Percentiles rank a stretch among this genome's conserved stretches.
Evolutionary conservation across 2,113 vertebrate species (phyloP).

Genomic region (Grus americana): DNA sequence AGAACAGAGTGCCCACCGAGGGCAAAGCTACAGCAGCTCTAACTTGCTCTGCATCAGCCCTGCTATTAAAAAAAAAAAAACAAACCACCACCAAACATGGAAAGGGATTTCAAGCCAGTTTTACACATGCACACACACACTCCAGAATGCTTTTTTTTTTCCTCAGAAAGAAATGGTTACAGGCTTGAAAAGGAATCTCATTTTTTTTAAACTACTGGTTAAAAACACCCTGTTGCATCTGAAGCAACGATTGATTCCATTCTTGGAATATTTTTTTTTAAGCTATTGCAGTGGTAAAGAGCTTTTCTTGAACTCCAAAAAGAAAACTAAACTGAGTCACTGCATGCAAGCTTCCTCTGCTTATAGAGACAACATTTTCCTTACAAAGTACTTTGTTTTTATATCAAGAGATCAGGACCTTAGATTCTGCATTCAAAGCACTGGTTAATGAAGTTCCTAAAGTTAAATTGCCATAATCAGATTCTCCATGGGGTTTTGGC

Average conservation of each 20-base stretch:
- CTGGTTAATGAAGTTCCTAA: neutral
- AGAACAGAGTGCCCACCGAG: neutral
- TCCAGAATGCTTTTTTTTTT: neutral
- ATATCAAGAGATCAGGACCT: neutral
- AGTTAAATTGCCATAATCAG: neutral
- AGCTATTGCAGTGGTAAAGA: neutral
- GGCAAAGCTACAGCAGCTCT: neutral
- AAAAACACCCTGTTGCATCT: neutral
- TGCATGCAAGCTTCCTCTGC: neutral
- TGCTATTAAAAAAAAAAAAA: neutral
- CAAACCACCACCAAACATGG: no score
- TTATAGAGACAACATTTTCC: neutral
- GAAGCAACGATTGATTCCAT: neutral
- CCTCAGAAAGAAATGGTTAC: neutral
- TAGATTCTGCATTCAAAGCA: neutral
- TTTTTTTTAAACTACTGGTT: neutral
- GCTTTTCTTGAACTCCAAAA: neutral
- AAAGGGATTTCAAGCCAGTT: neutral
- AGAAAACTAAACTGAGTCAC: neutral
- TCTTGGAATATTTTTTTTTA: neutral
- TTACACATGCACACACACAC: neutral
- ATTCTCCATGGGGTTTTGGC: constrained; percentile 26
- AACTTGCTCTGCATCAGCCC: neutral
- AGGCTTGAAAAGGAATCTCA: neutral
- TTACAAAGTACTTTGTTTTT: neutral